These are phyloP conservation scores for Pelvicachromis taeniatus DNA, from an alignment of 2,113 vertebrate species.

Conservation along the genomic window DNA sequence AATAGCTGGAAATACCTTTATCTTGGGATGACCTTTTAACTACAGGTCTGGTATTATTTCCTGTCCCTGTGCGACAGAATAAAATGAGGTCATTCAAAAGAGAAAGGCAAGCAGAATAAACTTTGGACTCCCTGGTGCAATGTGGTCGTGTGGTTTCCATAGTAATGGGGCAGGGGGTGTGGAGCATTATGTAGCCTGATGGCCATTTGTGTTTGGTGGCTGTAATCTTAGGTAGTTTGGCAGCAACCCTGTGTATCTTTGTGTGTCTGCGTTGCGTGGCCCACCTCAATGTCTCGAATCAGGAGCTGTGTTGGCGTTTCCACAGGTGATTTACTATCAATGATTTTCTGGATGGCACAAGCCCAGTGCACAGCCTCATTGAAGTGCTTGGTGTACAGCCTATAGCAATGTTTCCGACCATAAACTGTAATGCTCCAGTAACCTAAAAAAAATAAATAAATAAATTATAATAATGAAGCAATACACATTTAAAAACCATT, in stretches of 20 bases:
- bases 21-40: background rate
- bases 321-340: conserved; percentile 86
- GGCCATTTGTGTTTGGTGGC: conserved; percentile 2
- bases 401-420: conserved; percentile 89
- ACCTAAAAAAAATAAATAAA: conserved; percentile 65
- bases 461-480: background rate
- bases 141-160: conserved; percentile 36
- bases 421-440: conserved; percentile 92
- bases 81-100: conserved; percentile 35
- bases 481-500: background rate
- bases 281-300: conserved; percentile 90
- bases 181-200: background rate
- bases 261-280: background rate
- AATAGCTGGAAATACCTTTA: background rate
- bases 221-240: conserved; percentile 12
- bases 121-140: conserved; percentile 44
- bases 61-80: background rate
- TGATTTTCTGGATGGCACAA: conserved; percentile 88
- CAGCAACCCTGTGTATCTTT: background rate
- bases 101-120: conserved; percentile 25
- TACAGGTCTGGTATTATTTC: background rate
- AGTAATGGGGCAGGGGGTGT: background rate
- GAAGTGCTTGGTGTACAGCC: conserved; percentile 87
- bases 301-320: conserved; percentile 95
- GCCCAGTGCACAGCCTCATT: conserved; percentile 92